Base-by-base conservation (phyloP, 2,113 vertebrate species). In the Sminthopsis crassicaudata region DNA sequence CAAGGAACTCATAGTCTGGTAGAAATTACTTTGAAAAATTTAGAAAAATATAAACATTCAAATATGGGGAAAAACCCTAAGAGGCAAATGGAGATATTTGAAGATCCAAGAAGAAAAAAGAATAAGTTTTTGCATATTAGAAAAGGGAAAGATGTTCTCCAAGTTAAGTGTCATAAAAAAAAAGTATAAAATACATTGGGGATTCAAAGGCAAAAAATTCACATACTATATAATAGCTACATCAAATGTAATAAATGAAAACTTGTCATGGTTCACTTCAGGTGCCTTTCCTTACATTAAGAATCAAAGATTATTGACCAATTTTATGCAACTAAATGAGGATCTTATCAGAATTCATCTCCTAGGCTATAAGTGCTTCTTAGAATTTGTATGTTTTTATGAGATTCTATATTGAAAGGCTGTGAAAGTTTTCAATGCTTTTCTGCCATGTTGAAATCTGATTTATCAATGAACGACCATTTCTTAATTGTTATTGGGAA, bases 371-470 rank as follows among this genome's bases (percentile, higher is more conserved):
- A 57, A n/a, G 88, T 76, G 91, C 67, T 96, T 95, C 53, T 92
- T 94, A 91, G 96, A 67, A 95, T 89, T 16, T 14, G 42, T 67
- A 76, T 91, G 84, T 52, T 67, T 93, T 92, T 91, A 52, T 92
- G 50, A 93, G 76, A 90, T 94, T 51, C 89, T 93, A 95, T 93
- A 94, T 76, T 96, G 92, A 96, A 95, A 96, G 55, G 92, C 92
- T 93, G 89, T 91, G 22, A 8, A 91, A 93, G 76, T 91, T 95
- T 46, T 84, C 53, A 92, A 90, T 60, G 90, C 91, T 52, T 92
- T 57, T 90, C 53, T 91, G 92, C 51, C 48, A 0, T 92, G 54
- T 91, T 67, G 92, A 95, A 91, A 57, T 92, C 90, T 93, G 94
- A 97, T 91, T 95, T 90, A 57, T 96, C 94, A 52, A 16, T 95